Conservation (phyloP, 64 coral and sea anemone genomes). For the Stichodactyla helianthus region DNA sequence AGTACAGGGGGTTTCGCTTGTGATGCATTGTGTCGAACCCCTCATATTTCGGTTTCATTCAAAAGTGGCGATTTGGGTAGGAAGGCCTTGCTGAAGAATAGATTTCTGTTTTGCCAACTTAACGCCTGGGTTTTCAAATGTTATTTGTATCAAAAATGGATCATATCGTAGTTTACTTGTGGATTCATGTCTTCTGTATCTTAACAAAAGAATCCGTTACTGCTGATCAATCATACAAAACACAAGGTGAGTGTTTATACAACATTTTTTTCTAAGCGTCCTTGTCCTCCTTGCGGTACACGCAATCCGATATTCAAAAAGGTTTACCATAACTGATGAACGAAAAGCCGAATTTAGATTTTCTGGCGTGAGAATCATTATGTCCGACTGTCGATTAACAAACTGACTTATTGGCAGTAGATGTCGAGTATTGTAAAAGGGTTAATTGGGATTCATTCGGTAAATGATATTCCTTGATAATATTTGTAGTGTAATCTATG, state of each 20-base stretch:
- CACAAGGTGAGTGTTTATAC: background rate
- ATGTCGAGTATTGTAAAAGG: background rate
- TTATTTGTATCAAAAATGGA: background rate
- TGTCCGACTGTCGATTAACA: background rate
- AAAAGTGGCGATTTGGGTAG: background rate
- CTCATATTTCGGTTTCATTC: conserved; percentile 9
- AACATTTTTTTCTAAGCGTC: background rate
- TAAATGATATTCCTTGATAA: background rate
- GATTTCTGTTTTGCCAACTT: background rate
- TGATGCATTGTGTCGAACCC: background rate
- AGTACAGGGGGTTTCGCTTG: background rate
- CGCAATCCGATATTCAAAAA: background rate
- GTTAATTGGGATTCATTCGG: background rate
- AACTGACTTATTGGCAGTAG: background rate
- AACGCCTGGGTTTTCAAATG: background rate
- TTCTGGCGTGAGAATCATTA: background rate
- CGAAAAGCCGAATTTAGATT: background rate
- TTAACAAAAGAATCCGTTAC: background rate
- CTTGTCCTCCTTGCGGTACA: background rate
- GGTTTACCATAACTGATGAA: too few relatives aligned
- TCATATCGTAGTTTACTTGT: background rate
- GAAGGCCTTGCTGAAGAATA: background rate
- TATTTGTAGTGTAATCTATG: background rate
- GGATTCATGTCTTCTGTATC: background rate
- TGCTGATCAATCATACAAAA: background rate